Evolutionary conservation across 64 coral and sea anemone species (phyloP).

Genomic region (Pachyseris speciosa): DNA sequence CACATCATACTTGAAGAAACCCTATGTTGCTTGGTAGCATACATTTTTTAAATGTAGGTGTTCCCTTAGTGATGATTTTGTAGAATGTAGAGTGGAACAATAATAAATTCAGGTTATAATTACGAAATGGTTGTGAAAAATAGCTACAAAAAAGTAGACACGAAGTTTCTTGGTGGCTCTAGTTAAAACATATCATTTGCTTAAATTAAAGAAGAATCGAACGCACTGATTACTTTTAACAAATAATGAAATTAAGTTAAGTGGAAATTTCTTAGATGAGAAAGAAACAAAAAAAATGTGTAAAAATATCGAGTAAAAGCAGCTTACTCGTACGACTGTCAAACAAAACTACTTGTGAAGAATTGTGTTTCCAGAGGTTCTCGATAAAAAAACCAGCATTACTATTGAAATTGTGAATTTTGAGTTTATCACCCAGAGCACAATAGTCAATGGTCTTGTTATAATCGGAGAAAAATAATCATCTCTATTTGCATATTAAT

Average conservation of each 20-base stretch:
- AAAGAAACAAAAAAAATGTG: neutral
- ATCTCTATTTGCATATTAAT: constrained; percentile 11
- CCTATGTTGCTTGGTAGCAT: neutral
- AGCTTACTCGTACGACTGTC: neutral
- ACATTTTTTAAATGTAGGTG: neutral
- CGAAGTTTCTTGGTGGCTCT: no score
- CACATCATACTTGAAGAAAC: neutral
- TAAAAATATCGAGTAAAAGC: neutral
- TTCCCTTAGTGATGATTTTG: neutral
- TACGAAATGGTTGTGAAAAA: no score
- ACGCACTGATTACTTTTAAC: no score
- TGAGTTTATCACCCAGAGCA: neutral
- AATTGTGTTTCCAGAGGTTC: neutral
- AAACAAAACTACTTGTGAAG: no score
- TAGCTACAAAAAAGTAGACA: no score
- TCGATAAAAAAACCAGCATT: neutral
- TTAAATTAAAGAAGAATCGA: no score
- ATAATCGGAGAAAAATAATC: no score
- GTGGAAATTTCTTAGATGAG: neutral
- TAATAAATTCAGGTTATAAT: no score
- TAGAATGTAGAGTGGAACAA: no score
- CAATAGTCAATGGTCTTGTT: no score
- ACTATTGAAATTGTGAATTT: neutral
- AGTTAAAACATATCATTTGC: no score
- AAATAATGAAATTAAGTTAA: neutral